A percentile compares a stretch with the other conserved stretches of the same genome.
These are phyloP conservation scores for Lepidurus apus DNA, from an alignment of 1,140 invertebrate species.

Conservation along the genomic window DNA sequence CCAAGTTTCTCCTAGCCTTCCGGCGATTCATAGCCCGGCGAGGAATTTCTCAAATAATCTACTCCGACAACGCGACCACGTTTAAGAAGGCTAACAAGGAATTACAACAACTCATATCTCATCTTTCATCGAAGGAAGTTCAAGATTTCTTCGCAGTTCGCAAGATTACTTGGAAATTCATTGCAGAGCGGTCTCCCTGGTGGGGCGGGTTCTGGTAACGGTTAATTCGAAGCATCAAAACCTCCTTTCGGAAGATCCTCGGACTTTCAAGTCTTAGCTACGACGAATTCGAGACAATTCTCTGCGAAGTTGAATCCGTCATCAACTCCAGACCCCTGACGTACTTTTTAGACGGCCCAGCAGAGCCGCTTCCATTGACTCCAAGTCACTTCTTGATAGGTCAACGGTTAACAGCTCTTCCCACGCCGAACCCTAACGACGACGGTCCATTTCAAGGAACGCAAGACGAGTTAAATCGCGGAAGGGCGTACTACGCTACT, in stretches of 20 bases:
- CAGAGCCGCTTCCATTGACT: conserved; percentile 39
- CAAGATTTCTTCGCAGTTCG: background rate
- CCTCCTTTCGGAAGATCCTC: conserved; percentile 37
- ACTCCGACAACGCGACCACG: conserved; percentile 42
- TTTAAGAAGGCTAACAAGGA: conserved; percentile 38
- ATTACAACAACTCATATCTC: background rate
- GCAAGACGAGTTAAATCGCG: background rate
- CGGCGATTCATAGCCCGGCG: conserved; percentile 42
- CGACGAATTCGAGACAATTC: conserved; percentile 42
- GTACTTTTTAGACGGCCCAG: conserved; percentile 39
- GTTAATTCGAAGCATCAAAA: conserved; percentile 44
- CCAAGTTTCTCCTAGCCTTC: conserved; percentile 41
- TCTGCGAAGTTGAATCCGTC: conserved; percentile 41
- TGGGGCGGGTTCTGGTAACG: conserved; percentile 47
- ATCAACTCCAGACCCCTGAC: conserved; percentile 44
- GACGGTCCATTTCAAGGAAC: background rate
- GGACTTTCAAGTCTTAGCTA: conserved; percentile 39
- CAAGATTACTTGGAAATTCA: conserved; percentile 43
- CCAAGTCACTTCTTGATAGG: conserved; percentile 40
- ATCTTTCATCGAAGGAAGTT: background rate
- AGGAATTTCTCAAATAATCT: conserved; percentile 39
- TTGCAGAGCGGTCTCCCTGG: conserved; percentile 44
- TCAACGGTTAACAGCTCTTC: background rate
- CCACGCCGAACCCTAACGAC: background rate
- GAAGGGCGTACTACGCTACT: background rate